Percentiles rank a stretch among this genome's conserved stretches.
Conservation (phyloP, 2,797 vertebrate genomes). For the Acipenser oxyrinchus region DNA sequence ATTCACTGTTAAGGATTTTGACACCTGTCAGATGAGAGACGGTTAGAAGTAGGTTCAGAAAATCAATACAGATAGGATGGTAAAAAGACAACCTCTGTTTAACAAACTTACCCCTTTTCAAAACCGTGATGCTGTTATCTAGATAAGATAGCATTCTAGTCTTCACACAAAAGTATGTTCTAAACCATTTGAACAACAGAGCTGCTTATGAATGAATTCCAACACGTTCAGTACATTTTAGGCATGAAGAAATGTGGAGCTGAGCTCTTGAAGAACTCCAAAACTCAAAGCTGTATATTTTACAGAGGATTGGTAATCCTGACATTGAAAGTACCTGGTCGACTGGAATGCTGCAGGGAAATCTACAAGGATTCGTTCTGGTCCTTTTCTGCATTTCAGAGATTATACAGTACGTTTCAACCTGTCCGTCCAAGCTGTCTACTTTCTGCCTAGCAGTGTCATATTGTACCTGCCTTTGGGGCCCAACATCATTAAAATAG, state of each 20-base stretch:
- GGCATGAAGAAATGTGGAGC: background rate
- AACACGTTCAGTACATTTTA: background rate
- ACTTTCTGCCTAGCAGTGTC: background rate
- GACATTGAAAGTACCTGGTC: background rate
- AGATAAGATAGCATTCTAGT: too few relatives aligned
- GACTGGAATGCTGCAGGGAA: background rate
- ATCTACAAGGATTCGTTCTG: background rate
- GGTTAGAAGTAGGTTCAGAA: too few relatives aligned
- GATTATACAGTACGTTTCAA: background rate
- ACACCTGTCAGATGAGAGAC: too few relatives aligned
- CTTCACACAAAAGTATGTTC: too few relatives aligned
- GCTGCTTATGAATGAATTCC: background rate
- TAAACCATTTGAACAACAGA: background rate
- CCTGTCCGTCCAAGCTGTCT: background rate
- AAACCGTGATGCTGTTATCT: too few relatives aligned
- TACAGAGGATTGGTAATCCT: background rate
- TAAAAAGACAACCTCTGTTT: too few relatives aligned
- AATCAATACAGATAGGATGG: too few relatives aligned
- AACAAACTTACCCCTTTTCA: too few relatives aligned
- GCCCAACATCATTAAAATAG: conserved; percentile 1
- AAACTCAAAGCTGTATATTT: background rate
- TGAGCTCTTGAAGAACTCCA: background rate
- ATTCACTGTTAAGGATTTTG: too few relatives aligned
- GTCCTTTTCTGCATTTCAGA: background rate
- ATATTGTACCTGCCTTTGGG: background rate